Conservation (phyloP, 2,888 invertebrate species). For the Eudemis profundana region DNA sequence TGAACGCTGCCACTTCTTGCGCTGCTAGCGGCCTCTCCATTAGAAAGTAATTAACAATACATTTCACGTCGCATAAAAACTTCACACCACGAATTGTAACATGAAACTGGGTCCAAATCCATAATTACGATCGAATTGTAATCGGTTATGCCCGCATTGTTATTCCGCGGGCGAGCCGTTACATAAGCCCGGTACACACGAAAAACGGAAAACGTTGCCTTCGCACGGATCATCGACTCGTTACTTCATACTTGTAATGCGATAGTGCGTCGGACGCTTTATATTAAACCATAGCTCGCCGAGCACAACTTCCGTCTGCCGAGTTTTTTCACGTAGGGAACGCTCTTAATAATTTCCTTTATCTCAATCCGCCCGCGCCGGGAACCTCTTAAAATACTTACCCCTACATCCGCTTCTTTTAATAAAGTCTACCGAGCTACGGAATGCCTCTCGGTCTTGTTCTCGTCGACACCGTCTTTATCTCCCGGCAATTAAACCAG, state of each 20-base stretch:
- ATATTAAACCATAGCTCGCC: slow-evolving; percentile 59
- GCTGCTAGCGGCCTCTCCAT: slow-evolving; percentile 67
- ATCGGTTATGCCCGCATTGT: slow-evolving; percentile 70
- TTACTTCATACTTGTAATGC: slow-evolving; percentile 68
- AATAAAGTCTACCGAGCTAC: slow-evolving; percentile 78
- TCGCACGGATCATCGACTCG: slow-evolving; percentile 71
- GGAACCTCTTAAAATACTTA: slow-evolving; percentile 84
- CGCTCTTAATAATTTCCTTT: slow-evolving; percentile 85
- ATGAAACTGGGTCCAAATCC: slow-evolving; percentile 58
- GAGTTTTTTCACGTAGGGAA: slow-evolving; percentile 70
- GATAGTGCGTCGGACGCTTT: slow-evolving; percentile 64
- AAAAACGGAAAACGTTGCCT: slow-evolving; percentile 67
- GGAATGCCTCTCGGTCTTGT: slow-evolving; percentile 76
- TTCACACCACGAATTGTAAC: slow-evolving; percentile 56
- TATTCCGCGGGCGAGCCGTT: slow-evolving; percentile 65
- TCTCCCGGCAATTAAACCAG: slow-evolving; percentile 77
- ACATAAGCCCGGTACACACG: slow-evolving; percentile 66
- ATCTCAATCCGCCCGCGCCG: slow-evolving; percentile 80
- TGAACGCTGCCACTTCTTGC: slow-evolving; percentile 67
- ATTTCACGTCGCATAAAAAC: slow-evolving; percentile 61
- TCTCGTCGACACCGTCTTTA: slow-evolving; percentile 73
- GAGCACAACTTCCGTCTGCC: slow-evolving; percentile 75
- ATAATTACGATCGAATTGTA: slow-evolving; percentile 72
- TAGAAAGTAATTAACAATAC: slow-evolving; percentile 77
- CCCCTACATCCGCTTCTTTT: slow-evolving; percentile 85